Conservation (phyloP, 2,797 vertebrate genomes). For the Pelodytes ibericus region DNA sequence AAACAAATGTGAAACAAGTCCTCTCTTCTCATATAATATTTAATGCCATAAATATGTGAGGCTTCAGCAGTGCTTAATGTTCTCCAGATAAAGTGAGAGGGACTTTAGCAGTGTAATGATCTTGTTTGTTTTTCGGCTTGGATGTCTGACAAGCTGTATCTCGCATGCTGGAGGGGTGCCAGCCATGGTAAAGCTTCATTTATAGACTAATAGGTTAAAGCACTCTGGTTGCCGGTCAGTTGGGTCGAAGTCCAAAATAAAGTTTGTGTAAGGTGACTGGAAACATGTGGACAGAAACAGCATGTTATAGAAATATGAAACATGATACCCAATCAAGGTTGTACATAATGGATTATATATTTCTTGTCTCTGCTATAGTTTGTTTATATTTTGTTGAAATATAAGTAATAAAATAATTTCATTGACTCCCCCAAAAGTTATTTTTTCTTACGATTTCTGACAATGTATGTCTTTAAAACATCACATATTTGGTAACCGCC, state of each 20-base stretch:
- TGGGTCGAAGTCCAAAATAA: conserved; percentile 38
- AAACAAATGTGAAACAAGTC: not conserved
- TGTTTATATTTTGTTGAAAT: too few species aligned
- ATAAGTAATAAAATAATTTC: too few species aligned
- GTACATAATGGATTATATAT: too few species aligned
- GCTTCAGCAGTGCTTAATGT: conserved; percentile 19
- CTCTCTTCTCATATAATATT: conserved; percentile 19
- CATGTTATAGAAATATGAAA: too few species aligned
- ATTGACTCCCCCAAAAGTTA: too few species aligned
- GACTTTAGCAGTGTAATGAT: conserved; percentile 5
- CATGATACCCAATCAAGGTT: too few species aligned
- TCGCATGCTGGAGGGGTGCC: conserved; percentile 19
- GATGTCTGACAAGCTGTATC: conserved; percentile 39
- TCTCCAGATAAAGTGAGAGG: conserved; percentile 32
- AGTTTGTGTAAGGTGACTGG: conserved; percentile 47
- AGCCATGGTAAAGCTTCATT: conserved; percentile 41
- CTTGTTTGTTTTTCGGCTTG: conserved; percentile 47
- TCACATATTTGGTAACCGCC: too few species aligned
- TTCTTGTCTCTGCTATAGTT: too few species aligned
- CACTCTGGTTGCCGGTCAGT: conserved; percentile 27
- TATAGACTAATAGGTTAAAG: conserved; percentile 45
- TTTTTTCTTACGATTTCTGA: too few species aligned
- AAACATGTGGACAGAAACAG: not conserved
- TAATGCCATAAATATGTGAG: conserved; percentile 9
- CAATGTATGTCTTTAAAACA: too few species aligned